These are phyloP conservation scores for Adela reaumurella DNA, from an alignment of 2,888 invertebrate genomes.

Conservation along the genomic window DNA sequence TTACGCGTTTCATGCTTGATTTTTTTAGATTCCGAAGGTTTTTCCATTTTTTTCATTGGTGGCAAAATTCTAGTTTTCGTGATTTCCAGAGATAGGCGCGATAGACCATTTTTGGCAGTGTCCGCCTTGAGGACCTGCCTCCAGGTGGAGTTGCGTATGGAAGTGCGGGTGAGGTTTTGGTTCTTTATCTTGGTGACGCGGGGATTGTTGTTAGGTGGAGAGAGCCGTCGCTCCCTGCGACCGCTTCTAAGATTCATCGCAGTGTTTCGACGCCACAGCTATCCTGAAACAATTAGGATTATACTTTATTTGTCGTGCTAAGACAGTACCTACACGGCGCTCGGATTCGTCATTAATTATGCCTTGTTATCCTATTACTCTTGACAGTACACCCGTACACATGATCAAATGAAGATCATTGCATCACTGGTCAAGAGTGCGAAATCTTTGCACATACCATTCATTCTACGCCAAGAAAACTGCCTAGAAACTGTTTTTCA, in stretches of 20 bases:
- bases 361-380: no score
- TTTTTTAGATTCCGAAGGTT: constrained; percentile 21
- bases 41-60: constrained; percentile 30
- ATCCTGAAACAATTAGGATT: constrained; percentile 19
- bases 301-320: background rate
- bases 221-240: constrained; percentile 58
- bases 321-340: background rate
- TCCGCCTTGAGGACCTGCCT: constrained; percentile 31
- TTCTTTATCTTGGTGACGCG: constrained; percentile 29
- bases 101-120: constrained; percentile 32
- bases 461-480: no score
- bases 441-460: no score
- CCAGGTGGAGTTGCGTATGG: constrained; percentile 29
- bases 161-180: constrained; percentile 23
- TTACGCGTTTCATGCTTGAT: constrained; percentile 30
- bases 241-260: constrained; percentile 68
- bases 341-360: background rate
- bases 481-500: no score
- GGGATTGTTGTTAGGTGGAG: constrained; percentile 28
- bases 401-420: no score
- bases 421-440: no score
- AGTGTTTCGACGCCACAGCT: constrained; percentile 13
- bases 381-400: no score
- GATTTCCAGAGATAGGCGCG: constrained; percentile 20
- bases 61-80: constrained; percentile 29